These are phyloP conservation scores for Pampusana beccarii DNA, from an alignment of 2,113 vertebrate species.

Conservation along the genomic window DNA sequence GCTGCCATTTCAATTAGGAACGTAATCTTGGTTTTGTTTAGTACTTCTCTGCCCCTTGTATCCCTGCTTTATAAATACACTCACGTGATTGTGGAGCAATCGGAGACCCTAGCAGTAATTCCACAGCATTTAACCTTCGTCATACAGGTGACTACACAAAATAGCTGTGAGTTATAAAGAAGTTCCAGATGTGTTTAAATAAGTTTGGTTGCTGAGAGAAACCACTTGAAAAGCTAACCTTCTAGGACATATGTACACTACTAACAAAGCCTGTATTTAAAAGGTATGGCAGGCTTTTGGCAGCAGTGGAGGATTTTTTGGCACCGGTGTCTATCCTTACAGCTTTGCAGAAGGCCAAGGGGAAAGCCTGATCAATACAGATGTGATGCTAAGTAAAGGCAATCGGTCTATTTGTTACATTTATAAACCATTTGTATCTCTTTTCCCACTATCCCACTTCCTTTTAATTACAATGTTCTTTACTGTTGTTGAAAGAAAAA, in stretches of 20 bases:
- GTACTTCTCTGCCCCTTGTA: conserved; percentile 1
- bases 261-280: conserved; percentile 27
- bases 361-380: conserved; percentile 14
- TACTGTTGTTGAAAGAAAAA: neutral
- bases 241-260: neutral
- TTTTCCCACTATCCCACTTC: neutral
- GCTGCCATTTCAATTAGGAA: conserved; percentile 47
- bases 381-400: neutral
- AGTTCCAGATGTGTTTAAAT: conserved; percentile 56
- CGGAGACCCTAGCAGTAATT: conserved; percentile 11
- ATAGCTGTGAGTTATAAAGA: conserved; percentile 15
- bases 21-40: conserved; percentile 53
- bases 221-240: conserved; percentile 29
- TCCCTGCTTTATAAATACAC: conserved; percentile 27
- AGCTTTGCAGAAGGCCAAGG: neutral
- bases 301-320: neutral
- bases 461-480: neutral
- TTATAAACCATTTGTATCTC: neutral
- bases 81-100: neutral
- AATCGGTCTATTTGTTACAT: neutral
- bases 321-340: neutral
- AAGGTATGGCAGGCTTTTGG: neutral
- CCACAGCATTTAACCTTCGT: conserved; percentile 40
- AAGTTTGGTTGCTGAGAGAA: conserved; percentile 17
- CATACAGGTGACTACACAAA: conserved; percentile 21